Conservation (phyloP, 2,797 vertebrate species). For the Sciurus carolinensis region DNA sequence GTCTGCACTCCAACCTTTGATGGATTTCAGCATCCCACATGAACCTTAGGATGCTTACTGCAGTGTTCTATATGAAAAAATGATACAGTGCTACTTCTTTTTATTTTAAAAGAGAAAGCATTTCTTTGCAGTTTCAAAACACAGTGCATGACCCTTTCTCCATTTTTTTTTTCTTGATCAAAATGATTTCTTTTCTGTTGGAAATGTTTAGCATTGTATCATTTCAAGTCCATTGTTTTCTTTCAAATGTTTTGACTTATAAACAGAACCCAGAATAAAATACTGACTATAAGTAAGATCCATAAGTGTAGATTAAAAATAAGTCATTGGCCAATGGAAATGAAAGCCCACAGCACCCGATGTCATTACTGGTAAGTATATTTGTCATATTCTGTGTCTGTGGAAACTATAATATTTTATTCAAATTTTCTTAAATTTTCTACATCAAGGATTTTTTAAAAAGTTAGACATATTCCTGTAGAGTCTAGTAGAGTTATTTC, state of each 20-base stretch:
- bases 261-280: slow-evolving; percentile 67
- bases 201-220: slow-evolving; percentile 67
- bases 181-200: slow-evolving; percentile 77
- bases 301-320: slow-evolving; percentile 82
- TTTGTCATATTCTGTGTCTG: slow-evolving; percentile 56
- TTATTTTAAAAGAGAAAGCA: slow-evolving; percentile 56
- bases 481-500: slow-evolving; percentile 26
- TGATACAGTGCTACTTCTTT: slow-evolving; percentile 66
- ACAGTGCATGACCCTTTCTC: slow-evolving; percentile 82
- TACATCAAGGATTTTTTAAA: slow-evolving; percentile 67
- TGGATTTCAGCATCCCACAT: neutral
- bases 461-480: slow-evolving; percentile 40
- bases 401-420: slow-evolving; percentile 37
- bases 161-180: slow-evolving; percentile 67
- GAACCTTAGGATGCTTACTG: neutral
- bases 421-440: slow-evolving; percentile 41
- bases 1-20: neutral
- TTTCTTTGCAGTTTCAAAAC: slow-evolving; percentile 70
- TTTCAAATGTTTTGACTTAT: slow-evolving; percentile 69
- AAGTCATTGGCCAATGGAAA: slow-evolving; percentile 82
- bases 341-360: slow-evolving; percentile 72
- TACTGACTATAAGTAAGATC: slow-evolving; percentile 71
- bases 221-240: slow-evolving; percentile 74
- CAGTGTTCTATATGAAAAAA: slow-evolving; percentile 87
- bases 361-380: slow-evolving; percentile 87